phyloP scores from a whole-genome alignment of 2,888 invertebrate genomes.

The Exocentrus adspersus region DNA sequence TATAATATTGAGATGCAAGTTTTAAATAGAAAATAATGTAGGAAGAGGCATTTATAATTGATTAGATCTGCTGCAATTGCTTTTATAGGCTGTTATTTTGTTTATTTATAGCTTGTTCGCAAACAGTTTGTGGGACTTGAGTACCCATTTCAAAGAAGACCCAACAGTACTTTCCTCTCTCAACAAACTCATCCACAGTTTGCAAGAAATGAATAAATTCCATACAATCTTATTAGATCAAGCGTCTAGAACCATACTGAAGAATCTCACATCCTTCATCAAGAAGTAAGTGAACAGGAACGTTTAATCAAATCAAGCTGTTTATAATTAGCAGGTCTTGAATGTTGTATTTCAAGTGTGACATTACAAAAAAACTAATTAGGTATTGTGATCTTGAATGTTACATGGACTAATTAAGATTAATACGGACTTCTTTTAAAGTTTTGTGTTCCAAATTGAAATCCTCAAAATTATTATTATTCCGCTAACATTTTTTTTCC shows the following conservation, averaged over 20 bases:
- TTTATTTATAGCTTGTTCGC: conserved; percentile 76
- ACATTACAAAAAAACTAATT: neutral
- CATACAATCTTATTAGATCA: conserved; percentile 92
- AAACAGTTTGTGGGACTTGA: conserved; percentile 90
- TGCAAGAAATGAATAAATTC: conserved; percentile 94
- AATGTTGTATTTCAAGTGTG: conserved; percentile 10
- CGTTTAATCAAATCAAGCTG: neutral
- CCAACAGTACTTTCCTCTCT: conserved; percentile 82
- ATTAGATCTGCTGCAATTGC: too few relatives aligned
- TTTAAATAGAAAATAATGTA: too few relatives aligned
- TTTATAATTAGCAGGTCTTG: too few relatives aligned
- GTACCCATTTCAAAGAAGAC: conserved; percentile 88
- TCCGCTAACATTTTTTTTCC: conserved; percentile 54
- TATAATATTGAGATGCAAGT: too few relatives aligned
- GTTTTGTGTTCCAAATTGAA: too few relatives aligned
- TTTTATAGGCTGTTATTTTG: too few relatives aligned
- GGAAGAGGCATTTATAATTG: too few relatives aligned
- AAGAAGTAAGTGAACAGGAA: conserved; percentile 78
- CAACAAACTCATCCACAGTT: conserved; percentile 78
- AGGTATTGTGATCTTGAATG: conserved; percentile 6
- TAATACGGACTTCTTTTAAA: too few relatives aligned
- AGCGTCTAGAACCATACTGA: conserved; percentile 88
- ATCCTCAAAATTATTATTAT: neutral
- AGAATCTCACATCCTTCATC: conserved; percentile 89
- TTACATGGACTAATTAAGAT: neutral